These are phyloP conservation scores for Pseudochirops corinnae DNA, from an alignment of 2,797 vertebrate species.

Conservation along the genomic window DNA sequence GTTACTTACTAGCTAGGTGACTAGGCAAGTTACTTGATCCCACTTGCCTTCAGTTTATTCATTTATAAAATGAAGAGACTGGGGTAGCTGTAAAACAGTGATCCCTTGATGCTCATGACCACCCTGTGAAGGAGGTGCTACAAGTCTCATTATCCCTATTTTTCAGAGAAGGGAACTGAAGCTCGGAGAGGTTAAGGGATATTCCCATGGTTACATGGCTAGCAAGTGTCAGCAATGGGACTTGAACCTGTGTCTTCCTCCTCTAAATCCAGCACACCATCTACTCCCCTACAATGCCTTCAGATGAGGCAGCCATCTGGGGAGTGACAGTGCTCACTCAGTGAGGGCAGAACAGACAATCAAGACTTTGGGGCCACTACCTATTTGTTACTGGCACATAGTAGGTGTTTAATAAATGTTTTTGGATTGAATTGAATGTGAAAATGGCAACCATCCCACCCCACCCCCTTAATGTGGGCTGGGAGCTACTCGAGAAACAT, in stretches of 20 bases:
- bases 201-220: neutral
- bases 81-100: neutral
- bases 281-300: neutral
- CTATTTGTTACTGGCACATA: neutral
- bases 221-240: neutral
- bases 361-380: neutral
- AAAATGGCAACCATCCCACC: neutral
- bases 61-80: neutral
- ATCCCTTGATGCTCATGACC: neutral
- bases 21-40: neutral
- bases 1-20: neutral
- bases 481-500: neutral
- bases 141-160: neutral
- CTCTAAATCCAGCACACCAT: neutral
- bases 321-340: neutral
- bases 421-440: neutral
- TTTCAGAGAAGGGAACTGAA: neutral
- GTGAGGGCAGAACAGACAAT: neutral
- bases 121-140: neutral
- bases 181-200: neutral
- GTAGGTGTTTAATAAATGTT: neutral
- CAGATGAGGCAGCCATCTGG: neutral
- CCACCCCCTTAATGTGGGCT: neutral
- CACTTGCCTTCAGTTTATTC: neutral
- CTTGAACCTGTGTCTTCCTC: neutral